Conservation (phyloP, 2,113 vertebrate species). For the Athene cunicularia region DNA sequence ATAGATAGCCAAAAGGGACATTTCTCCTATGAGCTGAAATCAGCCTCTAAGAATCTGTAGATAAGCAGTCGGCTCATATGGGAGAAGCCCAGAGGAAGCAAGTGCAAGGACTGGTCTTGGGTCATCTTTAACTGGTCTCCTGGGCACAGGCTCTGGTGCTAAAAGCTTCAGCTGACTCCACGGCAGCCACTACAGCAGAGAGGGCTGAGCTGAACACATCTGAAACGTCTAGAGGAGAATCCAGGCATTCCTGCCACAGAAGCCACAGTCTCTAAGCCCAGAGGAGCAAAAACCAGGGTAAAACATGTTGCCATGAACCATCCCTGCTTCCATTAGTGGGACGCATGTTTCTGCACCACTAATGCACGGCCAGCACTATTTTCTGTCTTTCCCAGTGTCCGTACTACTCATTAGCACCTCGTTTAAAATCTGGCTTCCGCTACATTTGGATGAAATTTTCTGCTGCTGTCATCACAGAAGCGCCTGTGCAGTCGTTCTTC, state of each 20-base stretch:
- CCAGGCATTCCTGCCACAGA: neutral
- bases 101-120: neutral
- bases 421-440: neutral
- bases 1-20: neutral
- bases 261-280: neutral
- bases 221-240: neutral
- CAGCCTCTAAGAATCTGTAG: neutral
- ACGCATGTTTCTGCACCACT: neutral
- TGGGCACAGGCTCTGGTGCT: neutral
- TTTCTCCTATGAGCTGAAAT: neutral
- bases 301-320: neutral
- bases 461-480: neutral
- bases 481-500: neutral
- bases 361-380: fast-evolving
- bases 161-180: neutral
- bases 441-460: neutral
- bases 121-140: neutral
- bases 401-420: neutral
- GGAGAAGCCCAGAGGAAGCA: neutral
- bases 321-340: neutral
- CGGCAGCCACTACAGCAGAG: neutral
- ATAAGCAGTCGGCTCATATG: neutral
- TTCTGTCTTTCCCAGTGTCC: neutral
- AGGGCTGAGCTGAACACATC: neutral
- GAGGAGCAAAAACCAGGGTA: neutral